These are phyloP conservation scores for Hypsibius dujardini DNA, from an alignment of 1,140 invertebrate genomes.

Conservation along the genomic window DNA sequence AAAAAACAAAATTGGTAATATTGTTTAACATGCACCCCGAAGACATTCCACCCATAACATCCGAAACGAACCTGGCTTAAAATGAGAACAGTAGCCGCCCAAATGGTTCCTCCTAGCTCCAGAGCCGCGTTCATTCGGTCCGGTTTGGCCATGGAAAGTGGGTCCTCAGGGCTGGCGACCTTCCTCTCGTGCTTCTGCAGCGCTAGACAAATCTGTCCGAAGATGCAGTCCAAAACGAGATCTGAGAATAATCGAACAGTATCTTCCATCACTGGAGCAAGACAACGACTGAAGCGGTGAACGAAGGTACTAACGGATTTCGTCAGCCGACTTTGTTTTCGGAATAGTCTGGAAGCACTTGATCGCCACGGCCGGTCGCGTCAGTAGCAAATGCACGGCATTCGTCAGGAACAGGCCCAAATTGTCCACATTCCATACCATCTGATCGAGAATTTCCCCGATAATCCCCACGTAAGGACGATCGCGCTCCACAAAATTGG, in stretches of 20 bases:
- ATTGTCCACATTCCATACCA: neutral
- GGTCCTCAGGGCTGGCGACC: neutral
- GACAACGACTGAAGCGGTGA: neutral
- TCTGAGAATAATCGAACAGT: neutral
- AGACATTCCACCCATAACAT: no score
- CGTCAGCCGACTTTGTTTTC: neutral
- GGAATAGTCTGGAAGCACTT: slow-evolving; percentile 14
- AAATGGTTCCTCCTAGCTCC: neutral
- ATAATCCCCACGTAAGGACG: neutral
- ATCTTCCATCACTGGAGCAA: neutral
- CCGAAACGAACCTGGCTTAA: neutral
- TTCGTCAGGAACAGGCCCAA: neutral
- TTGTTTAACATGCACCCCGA: no score
- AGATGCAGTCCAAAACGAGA: neutral
- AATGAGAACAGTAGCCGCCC: neutral
- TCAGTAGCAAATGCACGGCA: neutral
- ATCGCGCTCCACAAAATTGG: neutral
- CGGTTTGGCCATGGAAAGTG: neutral
- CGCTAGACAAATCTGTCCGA: neutral
- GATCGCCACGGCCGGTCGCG: neutral
- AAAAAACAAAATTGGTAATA: neutral
- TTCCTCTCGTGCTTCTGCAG: neutral
- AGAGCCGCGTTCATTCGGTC: neutral
- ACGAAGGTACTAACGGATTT: slow-evolving; percentile 2
- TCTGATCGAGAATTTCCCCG: neutral